Conservation (phyloP, 2,113 vertebrate species). For the Sinocyclocheilus anophthalmus region DNA sequence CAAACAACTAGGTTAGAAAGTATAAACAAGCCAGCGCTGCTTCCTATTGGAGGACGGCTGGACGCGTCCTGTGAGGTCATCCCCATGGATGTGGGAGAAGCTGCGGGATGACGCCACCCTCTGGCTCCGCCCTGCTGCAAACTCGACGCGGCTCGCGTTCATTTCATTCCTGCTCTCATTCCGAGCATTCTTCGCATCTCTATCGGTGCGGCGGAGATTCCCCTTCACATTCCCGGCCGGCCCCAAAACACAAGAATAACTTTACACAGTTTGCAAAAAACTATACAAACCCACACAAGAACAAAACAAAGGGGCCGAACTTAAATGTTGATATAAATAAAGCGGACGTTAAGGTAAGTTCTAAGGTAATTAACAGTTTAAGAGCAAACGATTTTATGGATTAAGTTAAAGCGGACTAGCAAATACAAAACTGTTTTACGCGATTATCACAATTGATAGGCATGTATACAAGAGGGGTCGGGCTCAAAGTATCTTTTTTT, state of each 20-base stretch:
- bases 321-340: conserved; percentile 73
- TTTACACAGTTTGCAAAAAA: conserved; percentile 76
- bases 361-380: conserved; percentile 65
- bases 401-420: conserved; percentile 45
- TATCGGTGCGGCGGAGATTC: conserved; percentile 86
- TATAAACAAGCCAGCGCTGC: conserved; percentile 17
- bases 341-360: conserved; percentile 80
- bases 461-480: conserved; percentile 41
- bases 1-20: conserved; percentile 19
- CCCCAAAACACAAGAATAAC: conserved; percentile 78
- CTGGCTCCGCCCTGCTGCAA: conserved; percentile 82
- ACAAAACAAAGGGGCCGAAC: conserved; percentile 63
- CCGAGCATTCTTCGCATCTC: conserved; percentile 97
- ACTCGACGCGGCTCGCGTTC: conserved; percentile 90
- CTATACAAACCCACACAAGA: conserved; percentile 67
- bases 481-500: conserved; percentile 56
- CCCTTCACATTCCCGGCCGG: conserved; percentile 80
- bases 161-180: conserved; percentile 99
- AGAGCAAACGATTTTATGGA: conserved; percentile 61
- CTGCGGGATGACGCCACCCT: conserved; percentile 87
- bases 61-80: conserved; percentile 62
- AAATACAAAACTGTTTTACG: conserved; percentile 15
- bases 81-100: conserved; percentile 64
- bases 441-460: neutral
- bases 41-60: conserved; percentile 49